These are phyloP conservation scores for cattle (Bos taurus) DNA, from an alignment of 2,113 vertebrate species.

Conservation along the genomic window ARS-UCD2.0 NC_037336.1:64348501-64349000, in stretches of 20 bases:
- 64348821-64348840: background rate
- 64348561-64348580: background rate
- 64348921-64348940: background rate
- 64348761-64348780: background rate
- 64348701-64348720: background rate
- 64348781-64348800: background rate
- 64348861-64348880: background rate
- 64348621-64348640: background rate
- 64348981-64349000: background rate
- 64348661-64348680: background rate
- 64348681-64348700: background rate
- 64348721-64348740: background rate
- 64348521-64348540: no score
- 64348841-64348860: background rate
- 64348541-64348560: no score
- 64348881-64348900: background rate
- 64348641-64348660: background rate
- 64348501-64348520: no score
- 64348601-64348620: background rate
- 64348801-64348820: background rate
- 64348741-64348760: background rate
- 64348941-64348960: background rate
- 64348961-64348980: background rate
- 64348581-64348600: background rate
- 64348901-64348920: background rate